Evolutionary conservation across 2,888 invertebrate species (phyloP), one percentile per base, ranked within the genome.

Genomic region (Podotricha telesiphe): DNA sequence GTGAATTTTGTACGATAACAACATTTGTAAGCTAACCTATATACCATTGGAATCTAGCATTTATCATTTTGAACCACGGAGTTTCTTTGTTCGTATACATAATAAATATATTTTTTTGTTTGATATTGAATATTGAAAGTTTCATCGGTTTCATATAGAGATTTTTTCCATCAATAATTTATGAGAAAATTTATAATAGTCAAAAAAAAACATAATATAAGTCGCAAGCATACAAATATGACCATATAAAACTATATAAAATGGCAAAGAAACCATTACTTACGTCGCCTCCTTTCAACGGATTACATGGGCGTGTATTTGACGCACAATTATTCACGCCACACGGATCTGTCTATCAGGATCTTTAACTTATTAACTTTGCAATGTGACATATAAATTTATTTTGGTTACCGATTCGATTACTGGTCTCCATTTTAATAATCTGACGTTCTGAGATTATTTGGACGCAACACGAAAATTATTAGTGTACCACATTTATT

Each of bases 271-370:
- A 61, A 28, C 50, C 40, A 66, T 59, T 59, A 59, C 28, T 58
- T 42, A n/a, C 19, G 58, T 34, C 67, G 45, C 47, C 53, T 62
- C 66, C 64, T 42, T 51, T 59, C 59, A 59, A 48, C 47, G 45
- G 68, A 61, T 61, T 68, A 47, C 19, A 13, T 28, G 22, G 48
- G 68, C 50, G 59, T 71, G 50, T 81, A 77, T 81, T 81, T 81
- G 81, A 80, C 80, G 69, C 73, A 70, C 73, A 77, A 80, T 81
- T 80, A 75, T 74, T 56, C 73, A 77, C 79, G 81, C 74, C 56
- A 65, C 67, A 64, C 72, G 72, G 75, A 74, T 71, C 73, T 67
- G 77, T 77, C 78, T 50, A 40, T 78, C 76, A 76, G 73, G 72
- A 70, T 78, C 68, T 63, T 65, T 68, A 69, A 69, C 68, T 71